These are phyloP conservation scores for Lutjanus erythropterus DNA, from an alignment of 2,113 vertebrate genomes.

Conservation along the genomic window DNA sequence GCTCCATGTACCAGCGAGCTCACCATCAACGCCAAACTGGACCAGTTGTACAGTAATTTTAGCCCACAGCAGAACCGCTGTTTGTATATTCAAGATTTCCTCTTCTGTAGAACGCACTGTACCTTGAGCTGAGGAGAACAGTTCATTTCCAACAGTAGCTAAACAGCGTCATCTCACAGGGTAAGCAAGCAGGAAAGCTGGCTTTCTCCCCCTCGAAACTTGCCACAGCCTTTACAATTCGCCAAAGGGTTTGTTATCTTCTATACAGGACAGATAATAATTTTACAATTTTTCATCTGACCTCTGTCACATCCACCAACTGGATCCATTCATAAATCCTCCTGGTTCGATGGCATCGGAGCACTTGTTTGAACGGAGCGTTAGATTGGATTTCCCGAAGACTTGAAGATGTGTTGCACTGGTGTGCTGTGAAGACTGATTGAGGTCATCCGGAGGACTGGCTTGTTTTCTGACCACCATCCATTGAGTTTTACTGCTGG, in stretches of 20 bases:
- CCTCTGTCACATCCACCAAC: conserved; percentile 47
- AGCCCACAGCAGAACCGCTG: neutral
- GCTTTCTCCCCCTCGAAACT: conserved; percentile 24
- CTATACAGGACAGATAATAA: conserved; percentile 37
- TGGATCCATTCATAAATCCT: conserved; percentile 64
- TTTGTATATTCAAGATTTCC: conserved; percentile 27
- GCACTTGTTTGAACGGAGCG: conserved; percentile 50
- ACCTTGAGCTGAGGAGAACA: conserved; percentile 17
- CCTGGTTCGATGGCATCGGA: conserved; percentile 36
- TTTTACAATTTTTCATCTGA: conserved; percentile 51
- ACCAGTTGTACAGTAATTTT: conserved; percentile 63
- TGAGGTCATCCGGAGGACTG: conserved; percentile 56
- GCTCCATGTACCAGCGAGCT: conserved; percentile 24
- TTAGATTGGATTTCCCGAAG: conserved; percentile 59
- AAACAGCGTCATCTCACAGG: conserved; percentile 15
- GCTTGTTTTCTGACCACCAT: conserved; percentile 56
- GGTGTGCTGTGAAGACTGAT: conserved; percentile 58
- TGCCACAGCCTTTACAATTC: conserved; percentile 47
- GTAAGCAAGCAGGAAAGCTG: conserved; percentile 14
- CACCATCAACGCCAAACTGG: conserved; percentile 15
- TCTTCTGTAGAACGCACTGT: neutral
- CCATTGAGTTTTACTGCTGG: conserved; percentile 29
- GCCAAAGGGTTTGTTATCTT: conserved; percentile 52
- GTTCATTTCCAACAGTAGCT: conserved; percentile 6
- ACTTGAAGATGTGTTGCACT: conserved; percentile 47